Percentiles rank a stretch among this genome's conserved stretches.
phyloP scores from a whole-genome alignment of 2,797 vertebrate genomes.

The Thalassophryne amazonica region DNA sequence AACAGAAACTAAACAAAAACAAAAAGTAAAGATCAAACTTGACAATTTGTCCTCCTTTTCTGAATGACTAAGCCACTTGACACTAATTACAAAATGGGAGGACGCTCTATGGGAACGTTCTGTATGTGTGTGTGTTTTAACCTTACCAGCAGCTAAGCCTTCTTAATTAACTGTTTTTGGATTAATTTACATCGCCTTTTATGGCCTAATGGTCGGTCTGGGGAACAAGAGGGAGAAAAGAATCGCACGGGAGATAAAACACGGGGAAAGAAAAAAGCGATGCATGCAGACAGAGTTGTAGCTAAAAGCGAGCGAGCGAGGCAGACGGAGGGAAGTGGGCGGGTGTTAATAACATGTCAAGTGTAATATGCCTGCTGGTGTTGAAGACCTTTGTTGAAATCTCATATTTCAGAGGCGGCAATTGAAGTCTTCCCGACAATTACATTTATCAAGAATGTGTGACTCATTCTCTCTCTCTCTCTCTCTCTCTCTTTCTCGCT shows the following conservation, averaged over 20 bases:
- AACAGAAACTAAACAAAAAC: background rate
- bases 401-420: slow-evolving; percentile 50
- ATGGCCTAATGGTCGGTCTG: background rate
- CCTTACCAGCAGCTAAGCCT: background rate
- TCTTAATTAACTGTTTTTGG: slow-evolving; percentile 2
- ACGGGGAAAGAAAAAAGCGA: background rate
- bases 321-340: slow-evolving; percentile 21
- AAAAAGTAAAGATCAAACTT: background rate
- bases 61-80: background rate
- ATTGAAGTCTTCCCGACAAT: slow-evolving; percentile 53
- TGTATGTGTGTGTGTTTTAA: slow-evolving; percentile 6
- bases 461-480: slow-evolving; percentile 36
- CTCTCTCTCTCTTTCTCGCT: slow-evolving; percentile 20
- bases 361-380: slow-evolving; percentile 29
- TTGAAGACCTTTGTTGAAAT: slow-evolving; percentile 47
- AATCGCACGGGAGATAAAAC: background rate
- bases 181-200: slow-evolving; percentile 6
- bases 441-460: slow-evolving; percentile 52
- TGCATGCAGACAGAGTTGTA: background rate
- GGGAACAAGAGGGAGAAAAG: background rate
- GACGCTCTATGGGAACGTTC: background rate
- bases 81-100: background rate
- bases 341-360: slow-evolving; percentile 54
- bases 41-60: background rate
- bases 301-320: slow-evolving; percentile 4